A percentile compares a stretch with the other conserved stretches of the same genome.
Conservation (phyloP, 2,113 vertebrate genomes). For the Microcebus griseorufus region DNA sequence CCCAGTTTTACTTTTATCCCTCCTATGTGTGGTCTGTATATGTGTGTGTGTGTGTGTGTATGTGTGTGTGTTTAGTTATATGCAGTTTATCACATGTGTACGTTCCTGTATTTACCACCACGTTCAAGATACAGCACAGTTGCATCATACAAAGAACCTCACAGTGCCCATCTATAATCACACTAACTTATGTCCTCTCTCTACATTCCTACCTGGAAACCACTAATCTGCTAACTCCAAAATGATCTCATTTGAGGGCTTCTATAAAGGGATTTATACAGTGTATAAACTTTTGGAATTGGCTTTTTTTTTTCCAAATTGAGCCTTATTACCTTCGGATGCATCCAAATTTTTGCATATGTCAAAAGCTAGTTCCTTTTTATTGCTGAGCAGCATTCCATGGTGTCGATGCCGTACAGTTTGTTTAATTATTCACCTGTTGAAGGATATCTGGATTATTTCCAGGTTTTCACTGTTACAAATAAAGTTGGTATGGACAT, state of each 20-base stretch:
- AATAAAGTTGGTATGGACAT: background rate
- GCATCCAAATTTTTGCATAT: background rate
- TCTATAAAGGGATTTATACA: background rate
- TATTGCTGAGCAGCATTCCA: background rate
- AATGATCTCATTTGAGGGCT: background rate
- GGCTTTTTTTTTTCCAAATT: background rate
- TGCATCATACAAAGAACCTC: background rate
- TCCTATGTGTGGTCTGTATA: background rate
- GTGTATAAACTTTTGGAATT: background rate
- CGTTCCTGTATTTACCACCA: background rate
- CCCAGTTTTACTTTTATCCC: background rate
- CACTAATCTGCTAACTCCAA: background rate
- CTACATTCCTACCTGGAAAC: background rate
- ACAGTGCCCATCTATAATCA: background rate
- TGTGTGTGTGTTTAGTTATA: background rate
- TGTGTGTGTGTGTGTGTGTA: no score
- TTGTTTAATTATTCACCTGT: background rate
- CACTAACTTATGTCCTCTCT: background rate
- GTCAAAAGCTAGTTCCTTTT: background rate
- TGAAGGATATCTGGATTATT: background rate
- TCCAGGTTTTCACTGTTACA: background rate
- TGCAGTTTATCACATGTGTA: background rate
- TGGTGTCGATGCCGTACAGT: background rate
- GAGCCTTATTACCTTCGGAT: background rate
- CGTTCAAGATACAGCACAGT: background rate